A percentile compares a stretch with the other conserved stretches of the same genome.
These are phyloP conservation scores for Chaetophractus vellerosus DNA, from an alignment of 2,797 vertebrate genomes.

Conservation along the genomic window DNA sequence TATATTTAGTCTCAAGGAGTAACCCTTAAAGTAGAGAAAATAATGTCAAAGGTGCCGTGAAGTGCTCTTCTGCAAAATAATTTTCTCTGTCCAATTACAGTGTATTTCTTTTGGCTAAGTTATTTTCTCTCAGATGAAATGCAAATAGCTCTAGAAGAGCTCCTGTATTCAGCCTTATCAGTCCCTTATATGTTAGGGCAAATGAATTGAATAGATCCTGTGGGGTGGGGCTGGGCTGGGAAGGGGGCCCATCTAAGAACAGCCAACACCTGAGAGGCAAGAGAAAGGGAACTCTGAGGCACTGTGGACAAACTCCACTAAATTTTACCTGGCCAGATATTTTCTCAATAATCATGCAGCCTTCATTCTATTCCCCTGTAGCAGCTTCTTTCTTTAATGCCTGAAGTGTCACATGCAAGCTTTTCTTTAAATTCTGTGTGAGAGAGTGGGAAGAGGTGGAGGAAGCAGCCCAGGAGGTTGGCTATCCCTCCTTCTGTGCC, in stretches of 20 bases:
- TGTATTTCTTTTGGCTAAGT: not conserved
- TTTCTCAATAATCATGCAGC: not conserved
- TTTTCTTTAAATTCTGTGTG: constrained; percentile 12
- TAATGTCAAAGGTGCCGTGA: not conserved
- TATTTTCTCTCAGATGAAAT: constrained; percentile 17
- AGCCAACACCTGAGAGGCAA: not conserved
- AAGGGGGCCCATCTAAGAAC: not conserved
- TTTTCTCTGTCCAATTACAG: not conserved
- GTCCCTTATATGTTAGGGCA: not conserved
- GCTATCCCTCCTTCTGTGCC: not conserved
- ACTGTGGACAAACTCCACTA: not conserved
- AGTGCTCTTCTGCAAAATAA: not conserved
- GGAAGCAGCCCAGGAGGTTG: not conserved
- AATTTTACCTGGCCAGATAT: not conserved
- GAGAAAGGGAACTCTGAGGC: not conserved
- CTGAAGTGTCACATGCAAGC: not conserved
- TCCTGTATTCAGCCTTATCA: not conserved
- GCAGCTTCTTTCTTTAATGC: not conserved
- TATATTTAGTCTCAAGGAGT: not conserved
- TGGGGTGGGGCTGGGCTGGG: not conserved
- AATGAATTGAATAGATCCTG: not conserved
- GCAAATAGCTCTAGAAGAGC: not conserved
- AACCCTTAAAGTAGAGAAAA: not conserved
- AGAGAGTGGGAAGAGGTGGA: not conserved
- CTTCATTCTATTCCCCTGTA: not conserved